These are phyloP conservation scores for Lamprotornis superbus DNA, from an alignment of 2,113 vertebrate genomes.

Conservation along the genomic window DNA sequence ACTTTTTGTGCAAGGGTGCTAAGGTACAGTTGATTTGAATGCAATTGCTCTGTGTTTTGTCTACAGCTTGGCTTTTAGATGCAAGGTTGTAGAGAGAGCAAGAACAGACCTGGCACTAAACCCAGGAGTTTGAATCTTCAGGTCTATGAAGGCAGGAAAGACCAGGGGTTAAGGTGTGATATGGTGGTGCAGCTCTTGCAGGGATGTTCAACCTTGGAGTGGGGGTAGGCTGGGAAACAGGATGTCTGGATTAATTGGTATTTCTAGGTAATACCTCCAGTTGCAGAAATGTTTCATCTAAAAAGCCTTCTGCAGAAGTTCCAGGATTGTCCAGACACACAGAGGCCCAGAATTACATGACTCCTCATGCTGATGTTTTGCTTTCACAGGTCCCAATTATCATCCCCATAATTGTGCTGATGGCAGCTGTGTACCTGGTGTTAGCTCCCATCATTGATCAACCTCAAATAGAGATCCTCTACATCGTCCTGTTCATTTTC, in stretches of 20 bases:
- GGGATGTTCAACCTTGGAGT: background rate
- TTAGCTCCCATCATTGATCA: conserved; percentile 82
- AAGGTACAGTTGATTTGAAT: background rate
- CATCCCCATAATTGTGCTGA: conserved; percentile 79
- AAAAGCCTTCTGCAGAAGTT: background rate
- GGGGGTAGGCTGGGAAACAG: background rate
- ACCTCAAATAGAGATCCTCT: conserved; percentile 83
- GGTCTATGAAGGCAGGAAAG: background rate
- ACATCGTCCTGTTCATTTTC: conserved; percentile 80
- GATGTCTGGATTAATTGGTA: background rate
- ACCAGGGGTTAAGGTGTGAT: background rate
- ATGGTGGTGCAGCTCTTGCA: background rate
- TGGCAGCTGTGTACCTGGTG: conserved; percentile 82
- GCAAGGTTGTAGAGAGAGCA: background rate
- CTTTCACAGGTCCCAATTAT: conserved; percentile 81
- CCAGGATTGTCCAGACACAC: background rate
- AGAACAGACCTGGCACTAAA: background rate
- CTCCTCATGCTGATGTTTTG: background rate
- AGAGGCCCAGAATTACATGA: background rate
- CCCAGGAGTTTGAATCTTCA: background rate
- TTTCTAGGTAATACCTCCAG: background rate
- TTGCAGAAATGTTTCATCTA: background rate
- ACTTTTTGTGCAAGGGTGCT: background rate
- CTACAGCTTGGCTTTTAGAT: background rate
- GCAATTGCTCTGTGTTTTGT: background rate